Percentiles rank a stretch among this genome's conserved stretches.
phyloP scores from a whole-genome alignment of 2,113 vertebrate genomes.

The Oryzias javanicus region DNA sequence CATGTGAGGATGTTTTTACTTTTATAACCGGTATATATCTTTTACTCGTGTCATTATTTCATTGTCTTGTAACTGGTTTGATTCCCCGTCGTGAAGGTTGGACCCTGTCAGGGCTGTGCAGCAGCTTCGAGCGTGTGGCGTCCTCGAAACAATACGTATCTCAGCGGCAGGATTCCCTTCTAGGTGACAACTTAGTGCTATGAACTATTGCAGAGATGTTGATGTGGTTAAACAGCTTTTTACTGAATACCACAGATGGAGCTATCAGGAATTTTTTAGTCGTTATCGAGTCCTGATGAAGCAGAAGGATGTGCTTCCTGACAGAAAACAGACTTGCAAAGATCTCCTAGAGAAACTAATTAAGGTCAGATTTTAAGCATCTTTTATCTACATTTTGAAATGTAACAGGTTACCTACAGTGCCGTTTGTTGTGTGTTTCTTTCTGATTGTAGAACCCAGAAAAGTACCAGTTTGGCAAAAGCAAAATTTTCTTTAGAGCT shows the following conservation, averaged over 20 bases:
- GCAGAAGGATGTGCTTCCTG: conserved; percentile 86
- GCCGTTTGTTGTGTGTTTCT: not conserved
- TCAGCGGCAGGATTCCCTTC: conserved; percentile 96
- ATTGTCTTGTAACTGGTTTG: conserved; percentile 2
- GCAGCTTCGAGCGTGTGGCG: conserved; percentile 93
- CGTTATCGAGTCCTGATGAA: conserved; percentile 96
- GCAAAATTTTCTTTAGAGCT: conserved; percentile 97
- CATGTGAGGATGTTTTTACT: conserved; percentile 78
- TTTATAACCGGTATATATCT: not conserved
- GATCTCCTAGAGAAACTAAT: conserved; percentile 89
- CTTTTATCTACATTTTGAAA: not conserved
- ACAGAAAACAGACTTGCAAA: conserved; percentile 89
- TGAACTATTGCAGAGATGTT: not conserved
- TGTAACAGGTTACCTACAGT: not conserved
- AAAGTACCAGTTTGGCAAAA: conserved; percentile 97
- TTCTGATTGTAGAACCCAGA: conserved; percentile 80
- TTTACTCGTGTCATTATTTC: not conserved
- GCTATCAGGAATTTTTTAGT: conserved; percentile 95
- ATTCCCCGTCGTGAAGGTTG: conserved; percentile 75
- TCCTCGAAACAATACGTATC: conserved; percentile 95
- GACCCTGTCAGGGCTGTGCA: conserved; percentile 91
- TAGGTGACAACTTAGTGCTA: conserved; percentile 75
- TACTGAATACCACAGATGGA: conserved; percentile 83
- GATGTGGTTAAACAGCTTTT: not conserved
- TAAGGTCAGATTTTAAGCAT: conserved; percentile 69